Evolutionary conservation across 2,888 invertebrate genomes (phyloP).

Genomic region (Aphidoletes aphidimyza): DNA sequence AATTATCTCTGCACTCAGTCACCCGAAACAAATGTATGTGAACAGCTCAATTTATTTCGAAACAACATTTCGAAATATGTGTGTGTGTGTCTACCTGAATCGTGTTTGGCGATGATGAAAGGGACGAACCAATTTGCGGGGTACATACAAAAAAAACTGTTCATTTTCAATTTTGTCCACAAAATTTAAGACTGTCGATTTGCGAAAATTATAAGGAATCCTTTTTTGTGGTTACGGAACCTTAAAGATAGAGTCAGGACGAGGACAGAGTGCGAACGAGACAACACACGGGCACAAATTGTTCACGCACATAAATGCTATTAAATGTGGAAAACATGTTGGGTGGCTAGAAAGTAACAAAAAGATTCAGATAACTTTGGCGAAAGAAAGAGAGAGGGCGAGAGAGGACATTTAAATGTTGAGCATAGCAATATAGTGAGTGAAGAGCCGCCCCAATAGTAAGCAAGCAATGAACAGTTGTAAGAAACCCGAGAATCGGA

Average conservation of each 20-base stretch:
- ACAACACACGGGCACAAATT: neutral
- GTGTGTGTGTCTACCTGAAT: too few species aligned
- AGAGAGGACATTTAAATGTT: conserved; percentile 2
- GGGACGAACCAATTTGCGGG: too few species aligned
- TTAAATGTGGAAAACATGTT: conserved; percentile 3
- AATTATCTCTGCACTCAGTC: too few species aligned
- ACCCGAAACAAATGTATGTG: neutral
- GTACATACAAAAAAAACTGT: too few species aligned
- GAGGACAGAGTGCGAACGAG: too few species aligned
- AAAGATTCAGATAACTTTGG: too few species aligned
- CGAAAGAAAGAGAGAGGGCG: too few species aligned
- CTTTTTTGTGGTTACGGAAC: conserved; percentile 20
- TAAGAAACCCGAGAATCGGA: conserved; percentile 24
- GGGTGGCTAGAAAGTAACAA: neutral
- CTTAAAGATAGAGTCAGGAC: too few species aligned
- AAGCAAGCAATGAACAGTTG: neutral
- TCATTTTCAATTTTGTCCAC: neutral
- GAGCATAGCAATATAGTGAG: too few species aligned
- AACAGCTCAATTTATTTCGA: too few species aligned
- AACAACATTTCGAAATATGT: too few species aligned
- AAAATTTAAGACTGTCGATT: neutral
- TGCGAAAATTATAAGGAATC: conserved; percentile 49
- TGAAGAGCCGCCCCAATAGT: neutral
- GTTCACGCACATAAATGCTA: neutral
- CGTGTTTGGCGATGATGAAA: too few species aligned